A percentile compares a stretch with the other conserved stretches of the same genome.
Conservation (phyloP, 2,113 vertebrate species). For the Centrocercus urophasianus region DNA sequence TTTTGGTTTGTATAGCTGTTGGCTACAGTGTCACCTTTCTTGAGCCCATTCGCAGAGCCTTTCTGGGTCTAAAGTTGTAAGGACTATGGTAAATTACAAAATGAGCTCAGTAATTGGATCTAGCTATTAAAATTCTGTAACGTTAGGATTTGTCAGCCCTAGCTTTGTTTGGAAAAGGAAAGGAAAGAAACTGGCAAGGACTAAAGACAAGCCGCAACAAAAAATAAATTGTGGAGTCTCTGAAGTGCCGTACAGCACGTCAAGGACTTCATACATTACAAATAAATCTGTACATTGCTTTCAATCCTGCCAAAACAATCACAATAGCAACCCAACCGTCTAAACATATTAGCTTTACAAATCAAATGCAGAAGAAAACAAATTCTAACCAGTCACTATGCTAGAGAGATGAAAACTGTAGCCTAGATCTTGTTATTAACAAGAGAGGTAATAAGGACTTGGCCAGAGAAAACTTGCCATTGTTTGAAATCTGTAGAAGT, state of each 20-base stretch:
- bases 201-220: conserved; percentile 1
- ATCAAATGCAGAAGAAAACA: neutral
- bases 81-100: neutral
- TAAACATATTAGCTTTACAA: neutral
- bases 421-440: neutral
- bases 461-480: neutral
- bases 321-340: conserved; percentile 3
- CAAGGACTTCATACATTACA: conserved; percentile 33
- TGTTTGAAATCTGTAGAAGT: conserved; percentile 5
- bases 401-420: neutral
- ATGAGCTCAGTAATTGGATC: neutral
- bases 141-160: neutral
- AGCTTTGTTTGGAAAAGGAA: conserved; percentile 46
- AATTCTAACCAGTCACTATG: neutral
- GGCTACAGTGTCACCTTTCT: neutral
- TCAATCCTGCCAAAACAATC: conserved; percentile 9
- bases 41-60: neutral
- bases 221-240: neutral
- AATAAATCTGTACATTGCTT: conserved; percentile 10
- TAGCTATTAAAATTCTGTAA: conserved; percentile 31
- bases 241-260: conserved; percentile 25
- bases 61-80: neutral
- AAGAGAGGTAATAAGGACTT: neutral
- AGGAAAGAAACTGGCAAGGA: conserved; percentile 36
- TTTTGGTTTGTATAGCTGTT: neutral